Base-by-base conservation (phyloP, 2,888 invertebrate genomes). In the Metellina segmentata region DNA sequence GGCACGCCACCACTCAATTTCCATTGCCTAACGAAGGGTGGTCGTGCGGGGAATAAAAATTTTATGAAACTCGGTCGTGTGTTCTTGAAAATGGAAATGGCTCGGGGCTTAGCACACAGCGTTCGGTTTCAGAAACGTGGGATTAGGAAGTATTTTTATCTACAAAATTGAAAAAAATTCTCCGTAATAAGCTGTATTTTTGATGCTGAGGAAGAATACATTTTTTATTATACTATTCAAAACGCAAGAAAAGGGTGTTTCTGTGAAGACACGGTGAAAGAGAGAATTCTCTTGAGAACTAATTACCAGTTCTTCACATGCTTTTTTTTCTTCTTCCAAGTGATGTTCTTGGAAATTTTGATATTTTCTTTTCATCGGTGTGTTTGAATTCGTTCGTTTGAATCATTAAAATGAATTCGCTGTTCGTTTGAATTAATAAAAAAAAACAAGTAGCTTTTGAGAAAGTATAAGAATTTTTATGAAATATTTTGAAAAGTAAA, bases 1-100 rank as follows among this genome's bases (percentile, higher is more conserved):
- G 20, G 78, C 78, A 78, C 78, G 78, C 78, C 78, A 78, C 78
- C 61, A 61, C 61, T 61, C 61, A 61, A 61, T 61, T 61, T 61
- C 61, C 11, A 11, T 8, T 11, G 13, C 61, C 61, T 61, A 61
- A 61, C 61, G 61, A 61, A 61, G 61, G 61, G 16, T 16, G 34
- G 34, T 34, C 34, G 34, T 34, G 34, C n/a, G 34, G 34, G 61
- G 9, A 61, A 61, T 16, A 61, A 8, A 61, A 61, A 61, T 61
- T 61, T 61, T 61, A 61, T 61, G 61, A 16, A 61, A 61, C 61
- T 61, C 61, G 7, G 61, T 61, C 11, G 61, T 61, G 61, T 61
- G 61, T 61, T 61, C 61, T 16, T 16, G 61, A 61, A 13, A 61
- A 61, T 61, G 61, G 11, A 61, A 61, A 61, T 61, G 61, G 61